Base-by-base conservation (phyloP, 2,888 invertebrate genomes). In the Leptinotarsa peninsularis region DNA sequence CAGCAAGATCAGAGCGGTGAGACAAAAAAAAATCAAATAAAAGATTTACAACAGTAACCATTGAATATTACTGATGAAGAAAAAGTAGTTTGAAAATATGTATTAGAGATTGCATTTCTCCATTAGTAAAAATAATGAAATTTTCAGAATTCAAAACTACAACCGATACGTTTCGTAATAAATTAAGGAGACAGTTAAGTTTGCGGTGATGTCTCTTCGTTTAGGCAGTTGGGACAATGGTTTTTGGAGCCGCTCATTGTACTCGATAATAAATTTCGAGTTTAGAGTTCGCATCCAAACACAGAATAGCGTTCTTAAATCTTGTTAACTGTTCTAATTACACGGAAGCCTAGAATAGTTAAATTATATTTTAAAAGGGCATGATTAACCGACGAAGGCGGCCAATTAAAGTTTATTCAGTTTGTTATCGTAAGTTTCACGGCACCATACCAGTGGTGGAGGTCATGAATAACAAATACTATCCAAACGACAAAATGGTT, bases 301-400 rank as follows among this genome's bases (percentile, higher is more conserved):
- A 78, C 76, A 81, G 79, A 81, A 84, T 82, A 80, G 83, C 82
- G 82, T 84, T 83, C 84, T 84, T 84, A 83, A 84, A 84, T 84
- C 84, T 84, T 82, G 82, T 83, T 81, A 84, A 83, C 83, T 80
- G 83, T 82, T 83, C 83, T 82, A 84, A 84, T 84, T 84, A 83
- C 82, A 83, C 82, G 83, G 81, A 79, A 81, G 81, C 80, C 79
- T 80, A 78, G 82, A 81, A 82, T 81, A 80, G 84, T 81, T 82
- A 82, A 83, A 83, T 83, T 83, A 83, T 83, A 82, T 83, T 83
- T 83, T 81, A 81, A 81, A 82, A 79, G 81, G 81, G 81, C 79
- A 82, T 82, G 82, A 83, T 83, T 83, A 83, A 82, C 83, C 78
- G 81, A 81, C 81, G 80, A 76, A 80, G 78, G 81, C 78, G 78